These are phyloP conservation scores for Acanthiza pusilla DNA, from an alignment of 2,797 vertebrate genomes.

Conservation along the genomic window DNA sequence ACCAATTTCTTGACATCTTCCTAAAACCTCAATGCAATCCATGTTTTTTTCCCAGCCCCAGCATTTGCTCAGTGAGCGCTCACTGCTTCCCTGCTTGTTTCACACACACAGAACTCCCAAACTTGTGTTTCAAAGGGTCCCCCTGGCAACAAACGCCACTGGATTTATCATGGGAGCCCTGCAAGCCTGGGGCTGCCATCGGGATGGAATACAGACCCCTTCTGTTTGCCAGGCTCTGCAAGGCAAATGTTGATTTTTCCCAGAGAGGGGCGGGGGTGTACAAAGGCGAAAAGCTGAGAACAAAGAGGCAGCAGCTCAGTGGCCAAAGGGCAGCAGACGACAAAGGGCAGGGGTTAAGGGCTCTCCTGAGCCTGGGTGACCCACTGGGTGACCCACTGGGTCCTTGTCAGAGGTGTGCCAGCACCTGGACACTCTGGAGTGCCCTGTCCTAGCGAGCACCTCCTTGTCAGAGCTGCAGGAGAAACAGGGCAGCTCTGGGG, in stretches of 20 bases:
- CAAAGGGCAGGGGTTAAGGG: not conserved
- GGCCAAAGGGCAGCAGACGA: not conserved
- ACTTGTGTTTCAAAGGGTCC: not conserved
- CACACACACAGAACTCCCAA: not conserved
- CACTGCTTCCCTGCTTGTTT: not conserved
- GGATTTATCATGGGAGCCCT: slow-evolving; percentile 11
- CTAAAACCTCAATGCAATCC: not conserved
- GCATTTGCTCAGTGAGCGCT: not conserved
- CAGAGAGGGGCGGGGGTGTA: not conserved
- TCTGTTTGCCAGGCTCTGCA: slow-evolving; percentile 38
- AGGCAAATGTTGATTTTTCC: slow-evolving; percentile 67
- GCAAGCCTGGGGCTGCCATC: slow-evolving; percentile 16
- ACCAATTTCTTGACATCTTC: not conserved
- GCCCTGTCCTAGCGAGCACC: not conserved
- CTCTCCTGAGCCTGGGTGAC: not conserved
- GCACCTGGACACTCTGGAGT: not conserved
- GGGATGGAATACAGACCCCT: slow-evolving; percentile 43
- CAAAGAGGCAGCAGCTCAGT: not conserved
- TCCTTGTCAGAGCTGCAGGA: not conserved
- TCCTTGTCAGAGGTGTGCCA: not conserved
- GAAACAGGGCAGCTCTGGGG: not conserved
- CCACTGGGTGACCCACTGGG: not conserved
- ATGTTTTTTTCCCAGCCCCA: not conserved
- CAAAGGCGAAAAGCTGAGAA: not conserved
- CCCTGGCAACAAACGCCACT: not conserved